Percentiles rank a stretch among this genome's conserved stretches.
Conservation (phyloP, 2,888 invertebrate genomes). For the Notodonta ziczac region DNA sequence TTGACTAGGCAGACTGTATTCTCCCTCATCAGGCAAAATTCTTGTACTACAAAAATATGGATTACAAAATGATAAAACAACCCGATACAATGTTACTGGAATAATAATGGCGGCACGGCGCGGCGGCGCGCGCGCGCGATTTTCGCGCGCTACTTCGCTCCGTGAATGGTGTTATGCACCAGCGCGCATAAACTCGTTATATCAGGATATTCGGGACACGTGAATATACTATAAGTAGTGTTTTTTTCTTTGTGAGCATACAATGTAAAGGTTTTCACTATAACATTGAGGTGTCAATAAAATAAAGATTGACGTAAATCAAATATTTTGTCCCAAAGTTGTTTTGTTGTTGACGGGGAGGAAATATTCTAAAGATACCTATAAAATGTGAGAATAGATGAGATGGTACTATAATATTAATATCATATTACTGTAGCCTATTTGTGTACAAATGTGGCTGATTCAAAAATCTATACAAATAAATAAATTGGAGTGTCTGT, state of each 20-base stretch:
- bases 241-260: not conserved
- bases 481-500: too few species aligned
- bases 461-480: too few species aligned
- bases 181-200: constrained; percentile 18
- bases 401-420: too few species aligned
- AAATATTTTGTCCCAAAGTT: too few species aligned
- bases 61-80: not conserved
- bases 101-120: not conserved
- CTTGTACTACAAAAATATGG: not conserved
- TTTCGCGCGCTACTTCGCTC: constrained; percentile 34
- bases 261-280: not conserved
- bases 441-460: too few species aligned
- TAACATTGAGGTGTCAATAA: not conserved
- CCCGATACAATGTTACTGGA: not conserved
- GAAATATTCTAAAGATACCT: too few species aligned
- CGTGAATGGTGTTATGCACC: constrained; percentile 28
- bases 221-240: not conserved
- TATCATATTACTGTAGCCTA: too few species aligned
- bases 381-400: too few species aligned
- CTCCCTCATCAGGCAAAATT: too few species aligned
- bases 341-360: too few species aligned
- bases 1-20: too few species aligned
- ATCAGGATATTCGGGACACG: constrained; percentile 2
- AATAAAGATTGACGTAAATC: too few species aligned
- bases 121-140: constrained; percentile 27